These are phyloP conservation scores for Camponotus fellah DNA, from an alignment of 2,888 invertebrate species.

Conservation along the genomic window DNA sequence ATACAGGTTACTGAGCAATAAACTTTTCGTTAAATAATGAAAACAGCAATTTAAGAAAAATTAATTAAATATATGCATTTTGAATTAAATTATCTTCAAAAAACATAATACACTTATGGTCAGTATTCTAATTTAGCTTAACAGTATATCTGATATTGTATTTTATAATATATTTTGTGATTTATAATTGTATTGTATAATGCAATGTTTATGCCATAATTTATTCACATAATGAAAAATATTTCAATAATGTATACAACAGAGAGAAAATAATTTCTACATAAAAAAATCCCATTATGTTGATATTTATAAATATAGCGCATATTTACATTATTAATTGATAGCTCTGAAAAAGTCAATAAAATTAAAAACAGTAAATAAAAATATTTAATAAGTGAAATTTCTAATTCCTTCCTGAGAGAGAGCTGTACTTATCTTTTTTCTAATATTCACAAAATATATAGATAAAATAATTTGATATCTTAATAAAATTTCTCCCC, in stretches of 20 bases:
- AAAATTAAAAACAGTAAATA: neutral
- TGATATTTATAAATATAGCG: neutral
- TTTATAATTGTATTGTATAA: neutral
- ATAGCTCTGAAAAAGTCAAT: neutral
- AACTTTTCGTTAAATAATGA: no score
- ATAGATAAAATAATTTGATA: neutral
- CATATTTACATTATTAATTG: neutral
- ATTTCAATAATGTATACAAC: neutral
- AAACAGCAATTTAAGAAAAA: no score
- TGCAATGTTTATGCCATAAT: neutral
- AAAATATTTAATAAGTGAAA: neutral
- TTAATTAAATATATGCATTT: no score
- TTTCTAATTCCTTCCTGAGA: neutral
- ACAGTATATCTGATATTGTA: no score
- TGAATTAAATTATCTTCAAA: no score
- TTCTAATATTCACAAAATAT: neutral
- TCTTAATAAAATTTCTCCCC: neutral
- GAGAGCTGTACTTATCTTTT: neutral
- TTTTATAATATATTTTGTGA: no score
- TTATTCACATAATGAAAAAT: neutral
- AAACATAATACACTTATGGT: no score
- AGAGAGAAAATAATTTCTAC: neutral
- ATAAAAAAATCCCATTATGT: neutral
- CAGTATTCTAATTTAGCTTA: no score
- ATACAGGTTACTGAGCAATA: no score